A percentile compares a stretch with the other conserved stretches of the same genome.
phyloP scores from a whole-genome alignment of 2,888 invertebrate genomes.

The Linnaemya tessellans region DNA sequence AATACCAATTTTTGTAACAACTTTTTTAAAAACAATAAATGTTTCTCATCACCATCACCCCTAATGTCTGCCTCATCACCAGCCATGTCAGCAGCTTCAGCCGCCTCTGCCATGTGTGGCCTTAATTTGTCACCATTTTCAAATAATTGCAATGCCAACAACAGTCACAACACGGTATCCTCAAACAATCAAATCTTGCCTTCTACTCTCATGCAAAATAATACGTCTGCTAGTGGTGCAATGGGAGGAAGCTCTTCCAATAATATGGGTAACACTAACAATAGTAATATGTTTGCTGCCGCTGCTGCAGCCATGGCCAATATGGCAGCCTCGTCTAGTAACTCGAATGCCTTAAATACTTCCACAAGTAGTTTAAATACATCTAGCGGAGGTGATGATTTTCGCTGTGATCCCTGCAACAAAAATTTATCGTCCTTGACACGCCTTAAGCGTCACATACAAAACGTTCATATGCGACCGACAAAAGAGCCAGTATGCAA shows the following conservation, averaged over 20 bases:
- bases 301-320: slow-evolving; percentile 79
- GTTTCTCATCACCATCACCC: slow-evolving; percentile 70
- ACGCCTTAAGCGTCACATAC: slow-evolving; percentile 94
- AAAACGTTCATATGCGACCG: slow-evolving; percentile 95
- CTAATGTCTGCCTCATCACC: slow-evolving; percentile 64
- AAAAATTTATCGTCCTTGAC: slow-evolving; percentile 94
- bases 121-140: slow-evolving; percentile 82
- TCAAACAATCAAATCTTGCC: slow-evolving; percentile 74
- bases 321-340: slow-evolving; percentile 78
- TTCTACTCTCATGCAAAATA: slow-evolving; percentile 67
- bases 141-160: slow-evolving; percentile 77
- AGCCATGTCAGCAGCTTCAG: slow-evolving; percentile 80
- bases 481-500: slow-evolving; percentile 95
- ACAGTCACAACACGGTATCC: slow-evolving; percentile 64
- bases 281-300: slow-evolving; percentile 78
- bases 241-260: slow-evolving; percentile 60
- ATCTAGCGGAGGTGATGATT: slow-evolving; percentile 88
- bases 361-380: slow-evolving; percentile 77
- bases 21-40: slow-evolving; percentile 76
- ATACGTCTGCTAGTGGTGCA: slow-evolving; percentile 54
- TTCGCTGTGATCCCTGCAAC: slow-evolving; percentile 96
- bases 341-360: slow-evolving; percentile 75
- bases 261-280: slow-evolving; percentile 70
- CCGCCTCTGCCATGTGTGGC: slow-evolving; percentile 81
- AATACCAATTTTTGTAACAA: slow-evolving; percentile 76